A percentile compares a stretch with the other conserved stretches of the same genome.
Conservation (phyloP, 2,797 vertebrate genomes). For the Percopsis omiscomaycus region DNA sequence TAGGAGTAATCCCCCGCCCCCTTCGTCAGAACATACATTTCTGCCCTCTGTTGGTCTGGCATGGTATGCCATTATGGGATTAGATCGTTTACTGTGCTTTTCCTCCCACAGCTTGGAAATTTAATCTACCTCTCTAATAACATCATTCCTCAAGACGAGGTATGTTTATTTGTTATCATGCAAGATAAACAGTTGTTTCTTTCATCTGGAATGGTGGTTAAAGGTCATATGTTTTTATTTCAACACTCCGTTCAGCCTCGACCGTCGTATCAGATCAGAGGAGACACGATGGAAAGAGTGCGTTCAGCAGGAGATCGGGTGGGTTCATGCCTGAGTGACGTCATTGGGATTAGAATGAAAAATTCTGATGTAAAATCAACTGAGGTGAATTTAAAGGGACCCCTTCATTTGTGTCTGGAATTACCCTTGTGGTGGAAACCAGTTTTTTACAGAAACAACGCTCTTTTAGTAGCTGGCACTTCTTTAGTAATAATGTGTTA, state of each 20-base stretch:
- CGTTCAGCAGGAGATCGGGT: conserved; percentile 54
- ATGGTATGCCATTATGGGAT: neutral
- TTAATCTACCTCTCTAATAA: conserved; percentile 79
- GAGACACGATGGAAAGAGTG: conserved; percentile 54
- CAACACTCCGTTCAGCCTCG: conserved; percentile 50
- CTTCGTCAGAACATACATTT: too few relatives aligned
- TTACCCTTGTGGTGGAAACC: too few relatives aligned
- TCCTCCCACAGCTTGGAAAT: conserved; percentile 83
- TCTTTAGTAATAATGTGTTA: neutral
- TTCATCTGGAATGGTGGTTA: neutral
- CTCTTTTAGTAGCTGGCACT: too few relatives aligned
- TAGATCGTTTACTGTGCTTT: conserved; percentile 8
- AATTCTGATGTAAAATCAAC: neutral
- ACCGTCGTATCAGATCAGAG: conserved; percentile 55
- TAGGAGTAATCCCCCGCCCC: too few relatives aligned
- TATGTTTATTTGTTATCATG: conserved; percentile 25
- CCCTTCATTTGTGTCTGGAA: too few relatives aligned
- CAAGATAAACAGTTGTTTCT: neutral
- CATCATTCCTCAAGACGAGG: conserved; percentile 77
- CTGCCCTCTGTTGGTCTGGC: too few relatives aligned
- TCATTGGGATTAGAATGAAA: neutral
- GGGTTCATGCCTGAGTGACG: conserved; percentile 19
- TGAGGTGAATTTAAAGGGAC: too few relatives aligned
- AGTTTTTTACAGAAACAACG: too few relatives aligned
- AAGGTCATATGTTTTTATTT: neutral